Evolutionary conservation across 2,113 vertebrate species (phyloP).

Genomic region (Stegostoma tigrinum): DNA sequence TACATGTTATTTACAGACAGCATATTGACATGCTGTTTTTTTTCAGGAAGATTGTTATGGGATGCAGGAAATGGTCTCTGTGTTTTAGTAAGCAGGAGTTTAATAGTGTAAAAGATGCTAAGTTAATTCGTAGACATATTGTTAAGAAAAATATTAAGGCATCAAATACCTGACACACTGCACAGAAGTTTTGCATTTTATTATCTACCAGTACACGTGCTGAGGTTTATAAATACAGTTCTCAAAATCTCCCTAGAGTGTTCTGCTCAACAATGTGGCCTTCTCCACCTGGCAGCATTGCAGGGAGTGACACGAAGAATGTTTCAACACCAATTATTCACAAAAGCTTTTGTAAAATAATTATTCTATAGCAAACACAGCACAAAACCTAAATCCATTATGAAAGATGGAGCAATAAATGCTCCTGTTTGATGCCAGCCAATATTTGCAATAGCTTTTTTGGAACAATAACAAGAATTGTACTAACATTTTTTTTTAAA

Average conservation of each 20-base stretch:
- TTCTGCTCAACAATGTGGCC: neutral
- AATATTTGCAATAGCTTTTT: neutral
- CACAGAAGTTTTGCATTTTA: neutral
- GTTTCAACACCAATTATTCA: neutral
- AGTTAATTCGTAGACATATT: neutral
- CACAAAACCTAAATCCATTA: neutral
- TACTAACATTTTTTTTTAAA: neutral
- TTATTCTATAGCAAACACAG: neutral
- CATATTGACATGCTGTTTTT: neutral
- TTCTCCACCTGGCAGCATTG: neutral
- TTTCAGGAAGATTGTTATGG: neutral
- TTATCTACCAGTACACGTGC: neutral
- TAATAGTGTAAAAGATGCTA: neutral
- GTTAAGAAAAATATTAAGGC: neutral
- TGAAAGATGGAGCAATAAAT: neutral
- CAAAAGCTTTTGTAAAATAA: neutral
- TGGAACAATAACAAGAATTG: neutral
- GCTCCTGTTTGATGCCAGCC: neutral
- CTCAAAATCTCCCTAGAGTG: neutral
- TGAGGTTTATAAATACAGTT: neutral
- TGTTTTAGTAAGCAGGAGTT: neutral
- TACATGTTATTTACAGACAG: neutral
- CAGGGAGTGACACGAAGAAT: neutral
- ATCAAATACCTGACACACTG: neutral
- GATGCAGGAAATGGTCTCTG: neutral